These are phyloP conservation scores for Leptatherina wallacei DNA, from an alignment of 2,797 vertebrate genomes.

Conservation along the genomic window DNA sequence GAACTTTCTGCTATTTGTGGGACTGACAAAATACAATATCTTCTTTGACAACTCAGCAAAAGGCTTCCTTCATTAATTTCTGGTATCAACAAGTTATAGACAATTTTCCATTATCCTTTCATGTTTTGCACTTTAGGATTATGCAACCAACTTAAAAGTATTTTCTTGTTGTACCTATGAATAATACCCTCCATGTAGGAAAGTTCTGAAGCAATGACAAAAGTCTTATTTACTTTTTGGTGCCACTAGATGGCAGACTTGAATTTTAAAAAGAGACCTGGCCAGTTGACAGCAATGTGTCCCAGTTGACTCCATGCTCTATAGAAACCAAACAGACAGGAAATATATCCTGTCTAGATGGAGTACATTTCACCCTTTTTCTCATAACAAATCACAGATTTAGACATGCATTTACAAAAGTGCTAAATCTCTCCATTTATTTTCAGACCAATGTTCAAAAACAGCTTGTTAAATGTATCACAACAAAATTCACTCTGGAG, in stretches of 20 bases:
- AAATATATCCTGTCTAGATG: slow-evolving; percentile 40
- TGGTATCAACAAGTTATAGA: not conserved
- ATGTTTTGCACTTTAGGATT: not conserved
- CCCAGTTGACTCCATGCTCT: slow-evolving; percentile 43
- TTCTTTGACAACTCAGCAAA: not conserved
- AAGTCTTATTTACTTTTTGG: slow-evolving; percentile 6
- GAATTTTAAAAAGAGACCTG: slow-evolving; percentile 67
- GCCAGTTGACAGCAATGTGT: slow-evolving; percentile 17
- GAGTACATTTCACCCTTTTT: slow-evolving; percentile 48
- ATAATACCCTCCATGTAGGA: not conserved
- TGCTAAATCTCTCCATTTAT: slow-evolving; percentile 31
- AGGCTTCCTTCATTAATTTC: not conserved
- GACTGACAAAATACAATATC: not conserved
- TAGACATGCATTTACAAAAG: slow-evolving; percentile 28
- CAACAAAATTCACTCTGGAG: slow-evolving; percentile 43
- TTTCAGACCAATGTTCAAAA: slow-evolving; percentile 39
- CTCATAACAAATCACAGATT: slow-evolving; percentile 34
- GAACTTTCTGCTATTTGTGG: not conserved
- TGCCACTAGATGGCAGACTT: slow-evolving; percentile 85
- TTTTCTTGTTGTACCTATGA: not conserved
- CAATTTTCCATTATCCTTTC: not conserved
- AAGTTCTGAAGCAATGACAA: not conserved
- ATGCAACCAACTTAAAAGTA: not conserved
- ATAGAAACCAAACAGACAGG: slow-evolving; percentile 56
- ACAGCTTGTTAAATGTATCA: slow-evolving; percentile 46